Conservation (phyloP, 1,140 invertebrate species). For the Tetragnatha versicolor region DNA sequence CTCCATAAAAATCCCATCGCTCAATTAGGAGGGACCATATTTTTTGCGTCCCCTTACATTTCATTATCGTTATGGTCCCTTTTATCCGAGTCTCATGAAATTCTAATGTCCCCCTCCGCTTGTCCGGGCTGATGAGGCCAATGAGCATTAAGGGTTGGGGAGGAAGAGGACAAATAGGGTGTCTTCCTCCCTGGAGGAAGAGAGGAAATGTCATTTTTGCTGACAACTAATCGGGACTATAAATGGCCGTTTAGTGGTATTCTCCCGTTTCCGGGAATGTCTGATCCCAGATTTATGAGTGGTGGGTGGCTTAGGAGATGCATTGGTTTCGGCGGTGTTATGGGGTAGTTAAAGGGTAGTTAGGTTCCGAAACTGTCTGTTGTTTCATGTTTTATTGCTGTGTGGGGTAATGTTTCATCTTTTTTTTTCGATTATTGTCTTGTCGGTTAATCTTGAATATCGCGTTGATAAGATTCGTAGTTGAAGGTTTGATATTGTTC, state of each 20-base stretch:
- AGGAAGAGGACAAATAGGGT: not conserved
- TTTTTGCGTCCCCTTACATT: constrained; percentile 1
- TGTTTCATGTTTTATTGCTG: no score
- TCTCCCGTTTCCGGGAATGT: constrained; percentile 4
- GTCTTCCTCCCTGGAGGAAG: not conserved
- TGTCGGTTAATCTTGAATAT: no score
- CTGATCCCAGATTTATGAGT: no score
- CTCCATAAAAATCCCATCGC: constrained; percentile 12
- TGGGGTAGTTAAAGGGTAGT: no score
- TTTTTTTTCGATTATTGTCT: no score
- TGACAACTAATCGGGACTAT: not conserved
- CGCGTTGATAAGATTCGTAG: no score
- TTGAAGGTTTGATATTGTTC: no score
- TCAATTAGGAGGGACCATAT: constrained; percentile 12
- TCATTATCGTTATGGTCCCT: constrained; percentile 24
- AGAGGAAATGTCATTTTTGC: constrained; percentile 7
- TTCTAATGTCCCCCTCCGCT: constrained; percentile 9
- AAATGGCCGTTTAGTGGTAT: not conserved
- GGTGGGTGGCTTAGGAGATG: no score
- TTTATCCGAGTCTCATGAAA: constrained; percentile 33
- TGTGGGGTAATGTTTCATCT: no score
- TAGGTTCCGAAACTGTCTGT: no score
- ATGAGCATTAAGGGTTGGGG: constrained; percentile 5
- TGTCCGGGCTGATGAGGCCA: constrained; percentile 2
- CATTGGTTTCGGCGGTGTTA: no score